These are phyloP conservation scores for Pseudopleuronectes americanus DNA, from an alignment of 2,797 vertebrate species.

Conservation along the genomic window DNA sequence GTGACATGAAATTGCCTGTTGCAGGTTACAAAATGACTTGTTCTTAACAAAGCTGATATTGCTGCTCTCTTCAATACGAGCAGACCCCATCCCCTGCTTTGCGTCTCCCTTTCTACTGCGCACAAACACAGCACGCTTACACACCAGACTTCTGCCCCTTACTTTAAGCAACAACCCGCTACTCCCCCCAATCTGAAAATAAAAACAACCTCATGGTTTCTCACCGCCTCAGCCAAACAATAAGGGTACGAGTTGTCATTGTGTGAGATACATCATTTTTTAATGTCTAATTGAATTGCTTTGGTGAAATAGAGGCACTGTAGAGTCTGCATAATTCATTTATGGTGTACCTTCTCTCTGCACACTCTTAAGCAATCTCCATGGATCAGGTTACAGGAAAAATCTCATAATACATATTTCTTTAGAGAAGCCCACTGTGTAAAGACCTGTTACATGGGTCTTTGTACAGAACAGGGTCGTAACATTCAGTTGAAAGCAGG, in stretches of 20 bases:
- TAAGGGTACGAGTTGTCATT: constrained; percentile 55
- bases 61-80: constrained; percentile 48
- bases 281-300: constrained; percentile 61
- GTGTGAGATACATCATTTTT: constrained; percentile 53
- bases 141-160: constrained; percentile 29
- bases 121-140: constrained; percentile 31
- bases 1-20: constrained; percentile 37
- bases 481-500: not conserved
- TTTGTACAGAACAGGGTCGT: not conserved
- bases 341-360: not conserved
- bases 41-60: constrained; percentile 67
- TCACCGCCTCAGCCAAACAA: constrained; percentile 26
- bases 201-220: constrained; percentile 44
- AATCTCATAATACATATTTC: not conserved
- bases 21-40: constrained; percentile 58
- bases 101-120: constrained; percentile 14
- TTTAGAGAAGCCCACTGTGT: not conserved
- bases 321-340: constrained; percentile 5
- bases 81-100: constrained; percentile 3
- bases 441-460: not conserved
- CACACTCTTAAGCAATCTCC: constrained; percentile 13
- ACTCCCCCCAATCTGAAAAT: constrained; percentile 27
- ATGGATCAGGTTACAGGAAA: not conserved
- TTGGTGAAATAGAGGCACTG: not conserved
- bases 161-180: constrained; percentile 31